Percentiles rank a stretch among this genome's conserved stretches.
phyloP scores from a whole-genome alignment of 2,888 invertebrate genomes.

The Pseudolycoriella hygida region DNA sequence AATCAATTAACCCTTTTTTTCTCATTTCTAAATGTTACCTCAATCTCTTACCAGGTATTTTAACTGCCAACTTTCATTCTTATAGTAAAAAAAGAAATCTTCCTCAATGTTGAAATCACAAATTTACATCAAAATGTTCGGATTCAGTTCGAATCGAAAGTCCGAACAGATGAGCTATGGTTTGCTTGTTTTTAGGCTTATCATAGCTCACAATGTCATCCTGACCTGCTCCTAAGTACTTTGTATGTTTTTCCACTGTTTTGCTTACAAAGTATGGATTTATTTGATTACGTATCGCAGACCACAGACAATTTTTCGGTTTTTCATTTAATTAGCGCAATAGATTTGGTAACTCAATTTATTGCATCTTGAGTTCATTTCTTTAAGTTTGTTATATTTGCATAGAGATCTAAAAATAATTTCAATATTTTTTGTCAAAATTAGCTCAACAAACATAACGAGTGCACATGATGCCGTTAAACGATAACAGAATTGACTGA shows the following conservation, averaged over 20 bases:
- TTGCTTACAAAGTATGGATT: not conserved
- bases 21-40: not conserved
- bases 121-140: not conserved
- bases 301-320: too few species aligned
- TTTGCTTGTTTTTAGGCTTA: not conserved
- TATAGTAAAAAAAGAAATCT: not conserved
- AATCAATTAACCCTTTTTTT: not conserved
- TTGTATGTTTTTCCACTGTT: slow-evolving; percentile 26
- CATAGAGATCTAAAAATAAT: too few species aligned
- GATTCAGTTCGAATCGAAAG: not conserved
- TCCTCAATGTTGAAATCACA: not conserved
- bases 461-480: too few species aligned
- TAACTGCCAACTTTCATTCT: not conserved
- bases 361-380: too few species aligned
- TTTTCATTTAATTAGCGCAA: too few species aligned
- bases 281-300: too few species aligned
- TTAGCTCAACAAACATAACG: too few species aligned
- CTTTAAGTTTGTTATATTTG: too few species aligned
- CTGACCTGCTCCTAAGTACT: slow-evolving; percentile 26
- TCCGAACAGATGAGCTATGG: not conserved
- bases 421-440: too few species aligned
- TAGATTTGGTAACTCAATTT: too few species aligned
- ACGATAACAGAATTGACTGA: too few species aligned
- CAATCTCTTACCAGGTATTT: not conserved
- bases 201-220: slow-evolving; percentile 1